Evolutionary conservation across 2,113 vertebrate species (phyloP).

Genomic region (Oryzias celebensis): DNA sequence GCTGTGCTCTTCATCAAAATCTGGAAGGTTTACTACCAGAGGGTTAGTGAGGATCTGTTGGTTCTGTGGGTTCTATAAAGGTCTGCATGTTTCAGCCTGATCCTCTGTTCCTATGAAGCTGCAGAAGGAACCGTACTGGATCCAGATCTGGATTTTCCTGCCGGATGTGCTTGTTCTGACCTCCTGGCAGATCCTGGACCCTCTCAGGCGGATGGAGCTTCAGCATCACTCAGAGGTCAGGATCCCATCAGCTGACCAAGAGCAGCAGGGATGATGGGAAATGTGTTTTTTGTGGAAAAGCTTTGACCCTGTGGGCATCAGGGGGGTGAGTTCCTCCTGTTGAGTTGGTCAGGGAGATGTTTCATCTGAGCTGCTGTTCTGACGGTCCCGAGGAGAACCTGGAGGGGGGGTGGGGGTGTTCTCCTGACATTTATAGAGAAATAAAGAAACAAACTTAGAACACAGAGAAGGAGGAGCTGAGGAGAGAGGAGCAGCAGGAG

Average conservation of each 20-base stretch:
- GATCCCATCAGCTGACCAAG: no score
- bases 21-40: slow-evolving; percentile 85
- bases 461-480: no score
- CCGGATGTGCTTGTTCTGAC: slow-evolving; percentile 88
- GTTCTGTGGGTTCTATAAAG: not conserved
- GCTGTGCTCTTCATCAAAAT: slow-evolving; percentile 86
- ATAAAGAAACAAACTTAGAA: no score
- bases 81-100: not conserved
- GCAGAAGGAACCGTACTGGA: slow-evolving; percentile 76
- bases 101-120: slow-evolving; percentile 69
- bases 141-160: slow-evolving; percentile 74
- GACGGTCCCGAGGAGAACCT: no score
- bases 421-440: no score
- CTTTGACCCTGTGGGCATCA: no score
- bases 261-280: not conserved
- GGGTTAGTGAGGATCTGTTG: slow-evolving; percentile 68
- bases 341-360: no score
- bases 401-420: no score
- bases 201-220: slow-evolving; percentile 85
- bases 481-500: no score
- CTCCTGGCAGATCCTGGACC: slow-evolving; percentile 91
- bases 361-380: no score
- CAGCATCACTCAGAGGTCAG: slow-evolving; percentile 83
- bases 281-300: not conserved
- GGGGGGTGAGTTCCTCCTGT: no score